phyloP scores from a whole-genome alignment of 2,797 vertebrate species.

The Pagetopsis macropterus region DNA sequence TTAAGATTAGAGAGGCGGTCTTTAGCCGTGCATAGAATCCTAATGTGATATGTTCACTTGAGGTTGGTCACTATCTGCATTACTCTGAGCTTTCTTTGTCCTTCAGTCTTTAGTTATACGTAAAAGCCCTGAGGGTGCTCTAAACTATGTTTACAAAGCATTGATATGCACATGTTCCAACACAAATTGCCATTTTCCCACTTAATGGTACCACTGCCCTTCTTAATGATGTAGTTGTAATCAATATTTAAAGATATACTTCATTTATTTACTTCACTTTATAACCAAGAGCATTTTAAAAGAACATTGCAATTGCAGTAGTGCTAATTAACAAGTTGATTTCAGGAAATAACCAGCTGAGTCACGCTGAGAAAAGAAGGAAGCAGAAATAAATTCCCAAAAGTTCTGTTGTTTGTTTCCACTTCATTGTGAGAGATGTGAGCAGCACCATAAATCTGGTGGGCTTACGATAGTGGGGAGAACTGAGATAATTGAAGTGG shows the following conservation, averaged over 20 bases:
- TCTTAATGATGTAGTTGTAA: constrained; percentile 26
- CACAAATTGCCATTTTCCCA: constrained; percentile 10
- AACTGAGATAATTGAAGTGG: constrained; percentile 38
- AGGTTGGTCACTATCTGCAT: constrained; percentile 34
- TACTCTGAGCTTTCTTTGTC: constrained; percentile 21
- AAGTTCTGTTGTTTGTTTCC: constrained; percentile 22
- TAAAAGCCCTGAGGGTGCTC: constrained; percentile 29
- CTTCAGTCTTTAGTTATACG: constrained; percentile 37
- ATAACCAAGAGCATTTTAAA: constrained; percentile 23
- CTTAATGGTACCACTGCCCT: constrained; percentile 16
- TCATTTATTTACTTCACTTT: constrained; percentile 31
- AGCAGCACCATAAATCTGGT: constrained; percentile 47
- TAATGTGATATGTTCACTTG: constrained; percentile 36
- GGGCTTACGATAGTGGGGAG: constrained; percentile 45
- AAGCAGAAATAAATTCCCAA: neutral
- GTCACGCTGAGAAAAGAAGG: constrained; percentile 11
- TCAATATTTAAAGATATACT: constrained; percentile 60
- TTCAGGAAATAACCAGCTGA: constrained; percentile 22
- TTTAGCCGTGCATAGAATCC: constrained; percentile 32
- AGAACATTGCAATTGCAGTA: constrained; percentile 15
- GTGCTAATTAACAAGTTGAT: constrained; percentile 47
- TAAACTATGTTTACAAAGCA: constrained; percentile 27
- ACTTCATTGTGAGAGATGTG: constrained; percentile 24
- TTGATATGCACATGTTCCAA: constrained; percentile 35
- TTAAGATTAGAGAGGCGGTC: constrained; percentile 15